Conservation (phyloP, 1,140 invertebrate species). For the Drosophila bifasciata region DNA sequence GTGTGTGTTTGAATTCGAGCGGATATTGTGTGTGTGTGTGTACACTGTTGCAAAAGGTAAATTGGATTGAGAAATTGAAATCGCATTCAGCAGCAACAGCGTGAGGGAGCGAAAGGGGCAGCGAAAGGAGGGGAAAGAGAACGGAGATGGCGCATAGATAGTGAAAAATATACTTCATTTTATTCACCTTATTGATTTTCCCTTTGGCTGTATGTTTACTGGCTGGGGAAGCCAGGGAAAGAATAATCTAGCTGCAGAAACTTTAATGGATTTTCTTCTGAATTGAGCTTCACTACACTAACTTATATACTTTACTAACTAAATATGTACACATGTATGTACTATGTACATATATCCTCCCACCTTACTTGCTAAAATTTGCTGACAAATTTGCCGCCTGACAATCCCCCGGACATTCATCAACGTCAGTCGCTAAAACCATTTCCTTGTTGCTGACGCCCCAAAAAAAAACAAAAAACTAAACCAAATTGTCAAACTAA, state of each 20-base stretch:
- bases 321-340: conserved; percentile 1
- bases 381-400: conserved; percentile 10
- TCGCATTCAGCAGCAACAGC: conserved; percentile 57
- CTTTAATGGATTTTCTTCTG: conserved; percentile 24
- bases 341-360: not conserved
- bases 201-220: conserved; percentile 37
- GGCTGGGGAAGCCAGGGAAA: conserved; percentile 15
- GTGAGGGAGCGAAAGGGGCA: conserved; percentile 2
- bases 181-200: conserved; percentile 74
- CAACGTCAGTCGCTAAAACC: conserved; percentile 54
- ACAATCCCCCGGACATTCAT: conserved; percentile 40
- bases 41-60: conserved; percentile 70
- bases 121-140: conserved; percentile 5
- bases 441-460: conserved; percentile 36
- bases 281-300: not conserved
- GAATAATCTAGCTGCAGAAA: conserved; percentile 43
- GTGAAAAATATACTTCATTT: conserved; percentile 59
- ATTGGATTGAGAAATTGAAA: conserved; percentile 81
- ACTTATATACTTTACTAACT: no score
- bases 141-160: conserved; percentile 35
- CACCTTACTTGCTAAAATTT: conserved; percentile 4
- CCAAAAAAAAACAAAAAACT: conserved; percentile 26
- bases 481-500: conserved; percentile 24
- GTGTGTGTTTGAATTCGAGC: conserved; percentile 17
- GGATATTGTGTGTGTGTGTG: conserved; percentile 29